These are phyloP conservation scores for Sceloporus undulatus DNA, from an alignment of 2,113 vertebrate genomes.

Conservation along the genomic window DNA sequence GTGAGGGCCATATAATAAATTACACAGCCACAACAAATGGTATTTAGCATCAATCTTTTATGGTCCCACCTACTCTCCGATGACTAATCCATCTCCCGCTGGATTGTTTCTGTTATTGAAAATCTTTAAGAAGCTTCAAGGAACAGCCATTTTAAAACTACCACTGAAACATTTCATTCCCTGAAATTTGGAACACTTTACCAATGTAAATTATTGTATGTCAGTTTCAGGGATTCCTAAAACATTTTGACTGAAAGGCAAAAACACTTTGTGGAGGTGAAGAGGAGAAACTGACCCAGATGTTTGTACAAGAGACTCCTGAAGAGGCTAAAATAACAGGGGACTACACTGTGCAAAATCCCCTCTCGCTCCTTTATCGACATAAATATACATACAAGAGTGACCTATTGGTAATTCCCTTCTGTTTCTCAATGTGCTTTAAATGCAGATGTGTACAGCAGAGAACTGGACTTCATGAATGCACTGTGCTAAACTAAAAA, in stretches of 20 bases:
- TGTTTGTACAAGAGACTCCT: background rate
- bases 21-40: conserved; percentile 14
- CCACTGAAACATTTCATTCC: conserved; percentile 10
- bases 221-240: conserved; percentile 24
- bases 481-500: too few relatives aligned
- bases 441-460: conserved; percentile 20
- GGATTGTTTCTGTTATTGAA: conserved; percentile 15
- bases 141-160: conserved; percentile 27
- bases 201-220: conserved; percentile 5
- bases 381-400: background rate
- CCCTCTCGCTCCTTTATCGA: background rate
- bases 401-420: background rate
- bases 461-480: background rate
- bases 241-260: conserved; percentile 25
- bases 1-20: conserved; percentile 14
- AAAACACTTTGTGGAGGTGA: background rate
- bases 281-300: background rate
- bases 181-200: conserved; percentile 2
- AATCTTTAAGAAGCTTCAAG: conserved; percentile 38
- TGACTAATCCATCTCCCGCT: conserved; percentile 25
- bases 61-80: conserved; percentile 15
- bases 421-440: background rate
- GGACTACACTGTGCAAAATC: background rate
- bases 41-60: conserved; percentile 26
- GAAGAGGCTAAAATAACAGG: background rate